phyloP scores from a whole-genome alignment of 2,113 vertebrate genomes.

The Enhydra lutris region DNA sequence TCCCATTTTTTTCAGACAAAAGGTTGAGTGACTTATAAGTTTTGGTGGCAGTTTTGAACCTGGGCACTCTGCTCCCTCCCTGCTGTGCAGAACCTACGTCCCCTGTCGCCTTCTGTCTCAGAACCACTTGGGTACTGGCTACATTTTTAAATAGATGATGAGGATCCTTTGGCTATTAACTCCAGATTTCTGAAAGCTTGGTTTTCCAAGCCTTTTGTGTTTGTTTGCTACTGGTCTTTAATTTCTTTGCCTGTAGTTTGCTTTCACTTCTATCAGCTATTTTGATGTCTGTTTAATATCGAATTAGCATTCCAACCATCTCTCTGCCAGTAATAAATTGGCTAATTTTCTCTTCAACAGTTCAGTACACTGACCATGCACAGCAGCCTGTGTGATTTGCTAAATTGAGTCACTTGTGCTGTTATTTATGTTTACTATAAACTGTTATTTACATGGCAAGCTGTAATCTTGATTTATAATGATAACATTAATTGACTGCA shows the following conservation, averaged over 20 bases:
- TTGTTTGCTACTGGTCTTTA: slow-evolving; percentile 37
- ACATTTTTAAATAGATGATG: background rate
- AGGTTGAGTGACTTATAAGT: background rate
- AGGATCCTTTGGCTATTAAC: background rate
- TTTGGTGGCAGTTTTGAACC: background rate
- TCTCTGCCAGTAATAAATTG: slow-evolving; percentile 57
- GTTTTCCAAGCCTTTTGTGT: background rate
- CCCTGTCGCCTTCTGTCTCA: background rate
- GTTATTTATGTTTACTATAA: slow-evolving; percentile 71
- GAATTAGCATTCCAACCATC: slow-evolving; percentile 36
- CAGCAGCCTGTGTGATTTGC: slow-evolving; percentile 37
- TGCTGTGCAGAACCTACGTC: background rate
- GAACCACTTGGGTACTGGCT: background rate
- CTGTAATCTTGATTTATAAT: slow-evolving; percentile 72
- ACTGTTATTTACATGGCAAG: slow-evolving; percentile 71
- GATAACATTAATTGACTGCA: slow-evolving; percentile 72
- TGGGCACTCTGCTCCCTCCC: background rate
- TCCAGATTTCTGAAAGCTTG: background rate
- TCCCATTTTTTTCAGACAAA: background rate
- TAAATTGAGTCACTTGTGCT: slow-evolving; percentile 71
- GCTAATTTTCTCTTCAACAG: slow-evolving; percentile 61
- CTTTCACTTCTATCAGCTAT: slow-evolving; percentile 20
- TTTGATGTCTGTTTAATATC: slow-evolving; percentile 48
- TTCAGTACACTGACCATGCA: slow-evolving; percentile 52
- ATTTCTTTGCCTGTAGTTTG: background rate